Evolutionary conservation across 2,797 vertebrate species (phyloP), one percentile per base, ranked within the genome.

Genomic region (Sandelia bainsii): DNA sequence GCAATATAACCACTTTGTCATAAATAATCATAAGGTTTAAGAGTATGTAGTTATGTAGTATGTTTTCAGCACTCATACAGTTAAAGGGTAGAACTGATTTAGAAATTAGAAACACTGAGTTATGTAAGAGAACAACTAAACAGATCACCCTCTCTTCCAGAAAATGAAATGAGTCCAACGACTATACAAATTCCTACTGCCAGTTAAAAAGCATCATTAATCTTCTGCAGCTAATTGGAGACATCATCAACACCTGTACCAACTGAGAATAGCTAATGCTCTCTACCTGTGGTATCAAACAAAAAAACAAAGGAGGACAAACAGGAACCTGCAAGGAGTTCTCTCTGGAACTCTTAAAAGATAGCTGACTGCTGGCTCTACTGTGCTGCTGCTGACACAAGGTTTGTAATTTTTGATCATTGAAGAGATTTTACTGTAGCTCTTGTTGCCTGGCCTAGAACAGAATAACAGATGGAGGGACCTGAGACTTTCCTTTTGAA

Each of bases 381-480:
- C 34, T 10, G 19, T 42, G 46, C 77, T 75, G 64, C 78, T 80
- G 80, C 68, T 90, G 80, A 85, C 77, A 83, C 80, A 37, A 46
- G 72, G 69, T 85, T 81, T 78, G 77, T 80, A 59, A 84, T 85
- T 88, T 87, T 87, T 88, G 82, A 90, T 87, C 87, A 84, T 72
- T 82, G 80, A 82, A 76, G 79, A 67, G 1, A 62, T 81, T 84
- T 85, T 57, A 76, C 71, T 69, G 65, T 71, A 70, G 71, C 69
- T 53, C 62, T 49, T 49, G 66, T 71, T 77, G 63, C 51, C 70
- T 81, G 71, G 74, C 56, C 75, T 37, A 62, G 77, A 84, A 81
- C 81, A 81, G 54, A 84, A 80, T 71, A 88, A 81, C 83, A 91
- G 90, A 89, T 88, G 85, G 79, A 63, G 79, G 82, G 84, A 82